Base-by-base conservation (phyloP, 2,888 invertebrate genomes). In the Scrobipalpa costella region DNA sequence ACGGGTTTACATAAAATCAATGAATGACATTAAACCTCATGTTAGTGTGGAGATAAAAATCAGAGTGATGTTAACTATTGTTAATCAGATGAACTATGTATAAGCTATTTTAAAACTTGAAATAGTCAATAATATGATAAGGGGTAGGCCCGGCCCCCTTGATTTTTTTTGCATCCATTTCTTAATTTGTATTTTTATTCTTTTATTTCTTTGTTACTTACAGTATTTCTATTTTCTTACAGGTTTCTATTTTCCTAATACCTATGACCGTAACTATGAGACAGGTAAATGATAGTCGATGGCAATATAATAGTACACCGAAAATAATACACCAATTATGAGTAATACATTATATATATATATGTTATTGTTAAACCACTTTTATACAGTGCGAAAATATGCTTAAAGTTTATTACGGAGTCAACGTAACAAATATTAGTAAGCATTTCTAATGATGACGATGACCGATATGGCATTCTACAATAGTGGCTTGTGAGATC, bases 351-450 rank as follows among this genome's bases (percentile, higher is more conserved):
- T 21, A 52, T n/a, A n/a, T 15, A n/a, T 21, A 52, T n/a, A n/a
- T 15, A n/a, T 34, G 34, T 57, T 19, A 55, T 55, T 55, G 55
- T 55, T 55, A 34, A 34, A 55, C n/a, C 34, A 7, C 13, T 34
- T 55, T 55, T n/a, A 27, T 38, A 57, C 38, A 57, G 57, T 57
- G 57, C 57, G 38, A 38, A 57, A 19, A 57, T 19, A 57, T 57
- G 57, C 38, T 38, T 57, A 57, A 17, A 57, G 38, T 57, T 57
- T 57, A 57, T 57, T 57, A 57, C 36, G 38, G 17, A 57, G 57
- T 57, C 57, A 57, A 57, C 57, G 36, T 57, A 38, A 57, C 57
- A 38, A 57, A 57, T 57, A 57, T 19, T 38, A 57, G 38, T 57
- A 57, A 57, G 57, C 38, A 57, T 57, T 57, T 57, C 15, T 57